Evolutionary conservation across 2,797 vertebrate species (phyloP).

Genomic region (Vireo griseus): DNA sequence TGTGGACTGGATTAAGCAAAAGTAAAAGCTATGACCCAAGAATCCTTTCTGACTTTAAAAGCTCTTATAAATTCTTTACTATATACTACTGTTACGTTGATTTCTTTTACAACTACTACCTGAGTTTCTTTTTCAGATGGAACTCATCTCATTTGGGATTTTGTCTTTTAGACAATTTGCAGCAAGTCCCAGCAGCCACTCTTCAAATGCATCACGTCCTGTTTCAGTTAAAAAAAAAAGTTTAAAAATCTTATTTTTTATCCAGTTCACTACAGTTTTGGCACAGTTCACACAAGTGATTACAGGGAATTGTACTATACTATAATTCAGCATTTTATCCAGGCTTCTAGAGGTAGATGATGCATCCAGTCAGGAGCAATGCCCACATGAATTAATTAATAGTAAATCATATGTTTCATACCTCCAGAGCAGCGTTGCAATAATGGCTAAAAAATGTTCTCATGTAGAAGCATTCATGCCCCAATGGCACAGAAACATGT

Average conservation of each 20-base stretch:
- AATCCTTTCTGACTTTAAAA: neutral
- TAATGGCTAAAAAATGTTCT: neutral
- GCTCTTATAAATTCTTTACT: neutral
- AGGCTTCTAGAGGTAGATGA: neutral
- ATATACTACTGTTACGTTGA: neutral
- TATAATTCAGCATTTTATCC: neutral
- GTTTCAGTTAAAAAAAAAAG: neutral
- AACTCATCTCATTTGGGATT: neutral
- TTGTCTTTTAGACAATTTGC: neutral
- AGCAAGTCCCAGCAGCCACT: neutral
- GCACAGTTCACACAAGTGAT: neutral
- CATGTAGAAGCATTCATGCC: neutral
- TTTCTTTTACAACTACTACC: neutral
- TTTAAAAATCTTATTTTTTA: neutral
- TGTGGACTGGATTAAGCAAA: neutral
- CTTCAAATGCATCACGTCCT: neutral
- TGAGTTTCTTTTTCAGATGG: neutral
- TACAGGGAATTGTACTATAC: neutral
- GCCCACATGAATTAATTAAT: neutral
- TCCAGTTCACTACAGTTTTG: neutral
- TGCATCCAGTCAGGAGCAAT: neutral
- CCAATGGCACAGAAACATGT: neutral
- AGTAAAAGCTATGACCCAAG: neutral
- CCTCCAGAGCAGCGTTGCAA: neutral
- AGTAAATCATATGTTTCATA: neutral